phyloP scores from a whole-genome alignment of 2,113 vertebrate species.

The Oreochromis niloticus region DNA sequence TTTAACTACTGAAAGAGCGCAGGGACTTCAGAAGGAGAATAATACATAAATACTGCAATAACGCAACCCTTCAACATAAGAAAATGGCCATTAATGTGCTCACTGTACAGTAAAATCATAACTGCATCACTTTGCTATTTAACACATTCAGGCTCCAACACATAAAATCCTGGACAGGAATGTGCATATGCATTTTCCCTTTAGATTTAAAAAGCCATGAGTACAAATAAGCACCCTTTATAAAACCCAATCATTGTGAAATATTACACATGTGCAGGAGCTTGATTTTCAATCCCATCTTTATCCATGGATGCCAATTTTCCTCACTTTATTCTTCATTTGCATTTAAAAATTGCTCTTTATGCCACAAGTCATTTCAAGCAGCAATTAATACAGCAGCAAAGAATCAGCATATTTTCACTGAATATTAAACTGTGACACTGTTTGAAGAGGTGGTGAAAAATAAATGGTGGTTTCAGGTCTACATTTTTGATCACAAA shows the following conservation, averaged over 20 bases:
- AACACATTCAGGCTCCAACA: background rate
- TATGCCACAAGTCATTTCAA: background rate
- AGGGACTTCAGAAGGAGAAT: background rate
- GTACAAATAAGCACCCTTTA: background rate
- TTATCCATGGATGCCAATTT: background rate
- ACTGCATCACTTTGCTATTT: background rate
- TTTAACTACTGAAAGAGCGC: background rate
- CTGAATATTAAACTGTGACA: background rate
- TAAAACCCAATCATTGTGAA: background rate
- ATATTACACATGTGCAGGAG: background rate
- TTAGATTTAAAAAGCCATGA: background rate
- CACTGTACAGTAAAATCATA: background rate
- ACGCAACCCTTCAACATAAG: background rate
- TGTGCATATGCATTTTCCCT: background rate
- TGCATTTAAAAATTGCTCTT: background rate
- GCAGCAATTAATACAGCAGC: background rate
- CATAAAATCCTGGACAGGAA: background rate
- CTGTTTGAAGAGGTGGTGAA: background rate
- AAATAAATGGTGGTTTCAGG: background rate
- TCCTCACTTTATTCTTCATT: background rate
- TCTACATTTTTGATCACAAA: background rate
- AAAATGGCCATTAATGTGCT: background rate
- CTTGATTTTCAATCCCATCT: background rate
- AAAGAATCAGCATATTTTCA: background rate
- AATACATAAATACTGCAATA: background rate